Evolutionary conservation across 2,888 invertebrate genomes (phyloP).

Genomic region (Synergus laeviventris): DNA sequence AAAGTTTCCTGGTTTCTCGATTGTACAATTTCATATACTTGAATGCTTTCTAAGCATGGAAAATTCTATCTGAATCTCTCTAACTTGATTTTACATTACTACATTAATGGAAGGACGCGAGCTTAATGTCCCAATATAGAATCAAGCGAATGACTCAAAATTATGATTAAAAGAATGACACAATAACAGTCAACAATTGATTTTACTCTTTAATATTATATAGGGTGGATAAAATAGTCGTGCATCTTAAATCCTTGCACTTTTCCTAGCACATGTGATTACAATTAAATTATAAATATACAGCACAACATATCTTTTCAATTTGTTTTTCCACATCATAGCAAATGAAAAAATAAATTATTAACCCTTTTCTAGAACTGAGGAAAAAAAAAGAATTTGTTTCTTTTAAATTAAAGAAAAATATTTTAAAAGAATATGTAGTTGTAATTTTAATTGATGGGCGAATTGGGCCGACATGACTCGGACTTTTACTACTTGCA

Average conservation of each 20-base stretch:
- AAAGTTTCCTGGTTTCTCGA: neutral
- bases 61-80: neutral
- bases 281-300: too few relatives aligned
- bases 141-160: slow-evolving; percentile 16
- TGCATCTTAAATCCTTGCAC: too few relatives aligned
- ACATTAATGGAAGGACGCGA: neutral
- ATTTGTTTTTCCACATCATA: too few relatives aligned
- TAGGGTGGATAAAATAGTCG: too few relatives aligned
- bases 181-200: neutral
- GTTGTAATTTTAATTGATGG: neutral
- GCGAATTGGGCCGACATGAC: slow-evolving; percentile 3
- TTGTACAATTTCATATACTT: neutral
- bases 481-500: slow-evolving; percentile 16
- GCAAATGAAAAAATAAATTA: too few relatives aligned
- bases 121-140: slow-evolving; percentile 26
- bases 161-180: neutral
- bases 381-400: too few relatives aligned
- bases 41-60: slow-evolving; percentile 6
- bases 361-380: too few relatives aligned
- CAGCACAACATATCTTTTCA: too few relatives aligned
- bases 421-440: neutral
- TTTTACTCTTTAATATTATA: neutral
- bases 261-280: too few relatives aligned
- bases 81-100: too few relatives aligned
- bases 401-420: too few relatives aligned